Conservation (phyloP, 1,140 invertebrate species). For the Conus betulinus region DNA sequence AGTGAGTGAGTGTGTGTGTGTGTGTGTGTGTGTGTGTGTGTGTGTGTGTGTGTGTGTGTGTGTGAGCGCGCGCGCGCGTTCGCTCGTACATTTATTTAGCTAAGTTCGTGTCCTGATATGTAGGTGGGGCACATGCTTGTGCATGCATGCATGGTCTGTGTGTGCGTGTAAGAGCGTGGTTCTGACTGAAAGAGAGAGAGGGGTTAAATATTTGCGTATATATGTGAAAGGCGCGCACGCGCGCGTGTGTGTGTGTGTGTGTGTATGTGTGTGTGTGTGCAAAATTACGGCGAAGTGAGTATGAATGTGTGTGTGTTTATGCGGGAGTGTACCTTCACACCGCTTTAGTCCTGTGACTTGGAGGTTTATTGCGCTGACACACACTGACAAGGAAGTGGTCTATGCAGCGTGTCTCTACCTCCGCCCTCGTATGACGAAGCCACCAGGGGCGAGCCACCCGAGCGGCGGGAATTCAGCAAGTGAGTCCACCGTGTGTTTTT, state of each 20-base stretch:
- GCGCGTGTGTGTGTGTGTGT: neutral
- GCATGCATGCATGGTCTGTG: neutral
- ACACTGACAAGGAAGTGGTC: conserved; percentile 17
- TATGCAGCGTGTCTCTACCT: conserved; percentile 66
- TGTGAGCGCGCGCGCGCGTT: too few species aligned
- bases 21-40: too few species aligned
- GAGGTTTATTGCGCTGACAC: neutral
- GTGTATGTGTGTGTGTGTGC: neutral
- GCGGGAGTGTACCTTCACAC: neutral
- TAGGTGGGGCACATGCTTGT: too few species aligned
- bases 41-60: too few species aligned
- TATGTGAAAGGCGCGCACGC: too few species aligned
- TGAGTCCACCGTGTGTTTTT: conserved; percentile 38
- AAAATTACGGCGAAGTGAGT: neutral
- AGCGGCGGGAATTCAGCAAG: conserved; percentile 63
- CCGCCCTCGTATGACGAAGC: conserved; percentile 71
- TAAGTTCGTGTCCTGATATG: too few species aligned
- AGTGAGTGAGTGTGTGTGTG: too few species aligned
- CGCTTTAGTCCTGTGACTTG: neutral
- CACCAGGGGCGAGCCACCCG: conserved; percentile 53
- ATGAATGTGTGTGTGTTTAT: neutral
- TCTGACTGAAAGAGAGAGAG: too few species aligned
- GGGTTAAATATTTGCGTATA: too few species aligned
- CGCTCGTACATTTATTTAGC: too few species aligned
- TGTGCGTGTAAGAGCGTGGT: too few species aligned